phyloP scores from a whole-genome alignment of 1,140 invertebrate genomes.

The Leptopilina clavipes region DNA sequence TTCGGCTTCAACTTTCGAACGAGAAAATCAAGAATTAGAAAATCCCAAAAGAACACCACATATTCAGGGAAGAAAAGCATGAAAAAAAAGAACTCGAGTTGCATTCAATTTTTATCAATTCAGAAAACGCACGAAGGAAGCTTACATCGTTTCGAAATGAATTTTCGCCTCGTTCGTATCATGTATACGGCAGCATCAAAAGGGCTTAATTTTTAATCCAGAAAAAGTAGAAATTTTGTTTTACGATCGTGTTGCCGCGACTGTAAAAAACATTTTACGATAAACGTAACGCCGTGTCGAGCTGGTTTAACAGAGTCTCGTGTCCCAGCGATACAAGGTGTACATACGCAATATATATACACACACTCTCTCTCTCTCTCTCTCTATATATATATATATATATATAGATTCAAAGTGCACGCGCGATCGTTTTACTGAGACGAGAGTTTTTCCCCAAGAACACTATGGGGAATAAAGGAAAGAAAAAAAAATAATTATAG shows the following conservation, averaged over 20 bases:
- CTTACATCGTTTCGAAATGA: conserved; percentile 40
- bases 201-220: conserved; percentile 42
- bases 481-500: conserved; percentile 13
- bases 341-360: conserved; percentile 15
- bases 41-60: too few relatives aligned
- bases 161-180: conserved; percentile 14
- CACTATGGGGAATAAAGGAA: conserved; percentile 6
- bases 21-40: conserved; percentile 38
- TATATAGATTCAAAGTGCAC: conserved; percentile 18
- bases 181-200: conserved; percentile 43
- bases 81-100: conserved; percentile 8
- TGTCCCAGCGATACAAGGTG: conserved; percentile 10
- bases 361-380: too few relatives aligned
- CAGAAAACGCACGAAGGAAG: conserved; percentile 41
- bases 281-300: conserved; percentile 44
- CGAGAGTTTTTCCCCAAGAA: neutral
- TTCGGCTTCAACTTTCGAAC: too few relatives aligned
- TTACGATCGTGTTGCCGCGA: conserved; percentile 37
- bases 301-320: conserved; percentile 28
- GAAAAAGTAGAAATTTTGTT: conserved; percentile 8
- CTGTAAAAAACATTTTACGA: conserved; percentile 53
- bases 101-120: conserved; percentile 37
- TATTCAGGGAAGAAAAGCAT: conserved; percentile 23
- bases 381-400: neutral
- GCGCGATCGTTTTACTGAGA: conserved; percentile 37